Evolutionary conservation across 2,113 vertebrate genomes (phyloP), one percentile per base, ranked within the genome.

Genomic region (Pseudopipra pipra): DNA sequence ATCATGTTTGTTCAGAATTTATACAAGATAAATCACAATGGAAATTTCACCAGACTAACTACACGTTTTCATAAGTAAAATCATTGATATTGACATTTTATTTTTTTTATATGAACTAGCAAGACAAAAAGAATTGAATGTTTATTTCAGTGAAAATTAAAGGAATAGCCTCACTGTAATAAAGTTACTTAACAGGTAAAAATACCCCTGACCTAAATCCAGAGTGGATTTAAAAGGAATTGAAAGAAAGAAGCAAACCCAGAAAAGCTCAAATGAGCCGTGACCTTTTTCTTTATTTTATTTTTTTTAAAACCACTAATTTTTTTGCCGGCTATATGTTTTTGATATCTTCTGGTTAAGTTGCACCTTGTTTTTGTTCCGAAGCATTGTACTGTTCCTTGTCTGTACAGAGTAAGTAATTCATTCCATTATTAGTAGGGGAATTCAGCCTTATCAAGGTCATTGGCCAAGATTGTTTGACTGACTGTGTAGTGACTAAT

Each of bases 401-500:
- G 12, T 88, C 37, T 79, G 61, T 87, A 59, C 23, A 75, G 61
- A 87, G 43, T 63, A 56, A 74, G 39, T 82, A 59, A 73, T 92
- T 85, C 59, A 67, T 95, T 93, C 52, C 31, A 16, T 51, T 87
- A 78, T 95, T 75, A 67, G 83, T 28, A 39, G 76, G 67, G 52
- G 49, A 96, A 95, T 80, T 92, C 71, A 85, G 75, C 51, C 67
- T 88, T 77, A 90, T 84, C 84, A 91, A 94, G 93, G 95, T 96
- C 95, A 89, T 58, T 93, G 47, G 66, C 43, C 76, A 93, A 94
- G 72, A 81, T 76, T 15, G 22, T 81, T 94, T 94, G 63, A 35
- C 91, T 96, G 68, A 71, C 66, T 79, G 37, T 61, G 87, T 62
- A 80, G 61, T 89, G 75, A 92, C 85, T 96, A 93, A 93, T 55